Conservation (phyloP, 2,113 vertebrate genomes). For the Orcinus orca region DNA sequence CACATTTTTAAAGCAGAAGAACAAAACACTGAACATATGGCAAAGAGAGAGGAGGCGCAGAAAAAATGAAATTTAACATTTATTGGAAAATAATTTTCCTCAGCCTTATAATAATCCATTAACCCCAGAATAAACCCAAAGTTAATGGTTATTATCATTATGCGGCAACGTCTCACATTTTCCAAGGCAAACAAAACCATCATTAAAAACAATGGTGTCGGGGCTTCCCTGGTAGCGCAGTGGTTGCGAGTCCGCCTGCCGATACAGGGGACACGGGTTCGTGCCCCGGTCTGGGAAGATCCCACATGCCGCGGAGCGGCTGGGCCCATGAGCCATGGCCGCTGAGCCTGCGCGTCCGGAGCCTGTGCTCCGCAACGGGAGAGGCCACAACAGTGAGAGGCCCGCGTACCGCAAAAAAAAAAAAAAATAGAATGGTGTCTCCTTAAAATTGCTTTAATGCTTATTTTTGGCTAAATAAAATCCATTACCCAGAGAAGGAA, state of each 20-base stretch:
- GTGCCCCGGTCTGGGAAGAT: too few relatives aligned
- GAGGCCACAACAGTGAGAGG: too few relatives aligned
- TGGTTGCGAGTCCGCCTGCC: too few relatives aligned
- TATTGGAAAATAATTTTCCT: conserved; percentile 56
- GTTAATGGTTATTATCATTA: conserved; percentile 53
- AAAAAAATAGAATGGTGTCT: not conserved
- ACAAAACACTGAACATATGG: conserved; percentile 23
- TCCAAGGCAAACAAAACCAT: conserved; percentile 58
- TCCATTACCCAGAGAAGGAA: conserved; percentile 20
- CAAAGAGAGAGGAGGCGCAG: conserved; percentile 51
- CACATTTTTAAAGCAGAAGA: not conserved
- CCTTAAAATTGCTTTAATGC: not conserved
- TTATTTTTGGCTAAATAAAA: conserved; percentile 62
- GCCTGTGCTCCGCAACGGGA: too few relatives aligned
- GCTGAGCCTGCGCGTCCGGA: too few relatives aligned
- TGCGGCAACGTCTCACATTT: not conserved
- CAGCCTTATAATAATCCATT: conserved; percentile 62
- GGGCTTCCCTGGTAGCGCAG: too few relatives aligned
- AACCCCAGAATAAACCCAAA: conserved; percentile 63
- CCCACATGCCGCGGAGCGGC: too few relatives aligned
- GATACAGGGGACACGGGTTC: too few relatives aligned
- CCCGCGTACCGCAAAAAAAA: too few relatives aligned
- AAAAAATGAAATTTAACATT: conserved; percentile 51
- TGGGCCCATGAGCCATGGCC: too few relatives aligned
- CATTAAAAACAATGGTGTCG: not conserved